A percentile compares a stretch with the other conserved stretches of the same genome.
phyloP scores from a whole-genome alignment of 2,113 vertebrate species.

The Clinocottus analis region DNA sequence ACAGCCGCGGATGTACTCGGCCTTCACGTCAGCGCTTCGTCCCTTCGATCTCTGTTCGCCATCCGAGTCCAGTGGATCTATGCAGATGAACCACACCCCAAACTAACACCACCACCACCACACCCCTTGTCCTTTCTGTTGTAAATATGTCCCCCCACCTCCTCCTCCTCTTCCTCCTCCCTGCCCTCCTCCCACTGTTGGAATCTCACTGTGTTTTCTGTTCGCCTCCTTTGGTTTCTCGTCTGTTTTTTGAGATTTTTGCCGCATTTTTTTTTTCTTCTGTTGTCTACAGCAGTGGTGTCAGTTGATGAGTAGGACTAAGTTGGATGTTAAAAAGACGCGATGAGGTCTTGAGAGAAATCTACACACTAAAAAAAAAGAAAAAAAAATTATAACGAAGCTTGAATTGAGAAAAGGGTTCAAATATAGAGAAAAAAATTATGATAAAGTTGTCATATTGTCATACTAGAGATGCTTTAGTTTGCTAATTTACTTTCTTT shows the following conservation, averaged over 20 bases:
- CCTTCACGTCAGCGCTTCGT: conserved; percentile 37
- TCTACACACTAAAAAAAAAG: conserved; percentile 44
- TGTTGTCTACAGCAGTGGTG: conserved; percentile 80
- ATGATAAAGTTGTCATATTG: conserved; percentile 83
- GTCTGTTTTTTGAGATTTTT: conserved; percentile 71
- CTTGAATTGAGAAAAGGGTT: conserved; percentile 77
- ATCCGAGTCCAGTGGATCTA: conserved; percentile 79
- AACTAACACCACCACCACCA: conserved; percentile 19
- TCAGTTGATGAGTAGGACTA: conserved; percentile 78
- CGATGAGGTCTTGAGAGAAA: conserved; percentile 67
- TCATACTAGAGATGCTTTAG: conserved; percentile 86
- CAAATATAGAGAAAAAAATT: conserved; percentile 79
- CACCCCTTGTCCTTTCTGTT: conserved; percentile 72
- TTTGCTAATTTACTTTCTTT: conserved; percentile 84
- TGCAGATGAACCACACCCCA: conserved; percentile 74
- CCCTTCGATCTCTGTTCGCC: conserved; percentile 47
- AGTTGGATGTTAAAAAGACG: conserved; percentile 73
- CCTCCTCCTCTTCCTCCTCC: background rate
- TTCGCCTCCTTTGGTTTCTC: conserved; percentile 68
- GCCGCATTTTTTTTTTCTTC: conserved; percentile 71
- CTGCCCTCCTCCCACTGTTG: conserved; percentile 46
- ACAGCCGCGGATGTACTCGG: conserved; percentile 63
- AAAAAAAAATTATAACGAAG: conserved; percentile 47
- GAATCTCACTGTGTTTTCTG: conserved; percentile 74
- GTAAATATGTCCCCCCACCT: conserved; percentile 73